Base-by-base conservation (phyloP, 2,797 vertebrate genomes). In the Carcharodon carcharias region DNA sequence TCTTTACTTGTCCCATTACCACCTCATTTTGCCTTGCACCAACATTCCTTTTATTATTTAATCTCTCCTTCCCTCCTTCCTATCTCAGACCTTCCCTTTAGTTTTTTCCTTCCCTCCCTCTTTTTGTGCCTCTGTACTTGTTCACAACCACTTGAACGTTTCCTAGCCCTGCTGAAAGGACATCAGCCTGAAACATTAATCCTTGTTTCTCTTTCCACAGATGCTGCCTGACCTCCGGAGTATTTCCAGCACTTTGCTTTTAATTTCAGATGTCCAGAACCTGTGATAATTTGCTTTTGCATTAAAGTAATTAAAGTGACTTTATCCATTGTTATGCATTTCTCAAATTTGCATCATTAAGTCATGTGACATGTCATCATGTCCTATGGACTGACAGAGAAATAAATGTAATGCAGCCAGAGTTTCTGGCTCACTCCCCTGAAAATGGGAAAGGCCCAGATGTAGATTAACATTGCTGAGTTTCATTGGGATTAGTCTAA, bases 261-360 rank as follows among this genome's bases (percentile, higher is more conserved):
- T 58, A 28, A 88, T 28, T 56, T 88, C 9, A 56, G 26, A 50
- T 85, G 26, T 88, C 50, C 50, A 26, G 50, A 54, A 54, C 12
- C 8, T 58, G 54, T 11, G 54, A 0, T 56, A 50, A 31, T 89
- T 58, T 89, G 26, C 9, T 40, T 31, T 40, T 40, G n/a, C 4
- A 40, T 80, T 82, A 82, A 80, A 80, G 18, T 14, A 80, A n/a
- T 80, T 16, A 80, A 40, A 82, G 3, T 88, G 26, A 88, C 85
- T 87, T 87, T 88, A 88, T 56, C 45, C 50, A 88, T 56, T 88
- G 85, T 56, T 88, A 31, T 88, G 85, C 85, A 56, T 88, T 56
- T 26, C 9, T 56, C 45, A 88, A 23, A 31, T 11, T 28, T 28
- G 9, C 45, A 56, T 1, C 50, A 54, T 56, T 56, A 28, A 56